These are phyloP conservation scores for Dynastes tityus DNA, from an alignment of 2,888 invertebrate genomes.

Conservation along the genomic window DNA sequence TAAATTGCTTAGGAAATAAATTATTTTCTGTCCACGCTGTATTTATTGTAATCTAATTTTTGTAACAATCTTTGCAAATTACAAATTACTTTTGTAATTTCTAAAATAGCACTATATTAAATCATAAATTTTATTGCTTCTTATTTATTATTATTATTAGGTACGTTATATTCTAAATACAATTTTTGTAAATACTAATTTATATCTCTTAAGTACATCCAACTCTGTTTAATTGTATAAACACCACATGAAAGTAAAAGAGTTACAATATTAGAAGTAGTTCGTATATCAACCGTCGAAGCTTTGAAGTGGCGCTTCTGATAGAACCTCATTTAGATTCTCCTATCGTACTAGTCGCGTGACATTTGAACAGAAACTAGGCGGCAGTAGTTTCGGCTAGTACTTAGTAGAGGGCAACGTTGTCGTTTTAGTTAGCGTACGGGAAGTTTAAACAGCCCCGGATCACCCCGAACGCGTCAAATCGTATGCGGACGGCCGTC, in stretches of 20 bases:
- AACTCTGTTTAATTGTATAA: no score
- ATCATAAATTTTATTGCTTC: no score
- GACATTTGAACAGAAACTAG: conserved; percentile 48
- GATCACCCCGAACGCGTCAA: conserved; percentile 19
- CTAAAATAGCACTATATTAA: no score
- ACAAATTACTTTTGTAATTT: no score
- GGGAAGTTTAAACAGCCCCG: conserved; percentile 34
- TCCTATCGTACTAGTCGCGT: conserved; percentile 39
- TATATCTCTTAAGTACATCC: no score
- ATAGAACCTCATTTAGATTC: conserved; percentile 45
- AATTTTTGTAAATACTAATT: no score
- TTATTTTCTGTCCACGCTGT: no score
- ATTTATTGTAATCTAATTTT: no score
- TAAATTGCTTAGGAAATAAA: no score
- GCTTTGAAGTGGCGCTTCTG: conserved; percentile 41
- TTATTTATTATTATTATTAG: no score
- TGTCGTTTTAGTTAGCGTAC: conserved; percentile 34
- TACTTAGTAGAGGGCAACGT: conserved; percentile 64
- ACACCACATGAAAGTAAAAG: neutral
- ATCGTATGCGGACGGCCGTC: conserved; percentile 47
- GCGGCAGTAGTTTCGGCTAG: conserved; percentile 62
- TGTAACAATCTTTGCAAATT: no score
- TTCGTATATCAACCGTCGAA: conserved; percentile 21
- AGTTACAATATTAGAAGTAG: conserved; percentile 35
- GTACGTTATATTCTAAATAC: no score